phyloP scores from a whole-genome alignment of 2,888 invertebrate genomes.

The Suillia variegata region DNA sequence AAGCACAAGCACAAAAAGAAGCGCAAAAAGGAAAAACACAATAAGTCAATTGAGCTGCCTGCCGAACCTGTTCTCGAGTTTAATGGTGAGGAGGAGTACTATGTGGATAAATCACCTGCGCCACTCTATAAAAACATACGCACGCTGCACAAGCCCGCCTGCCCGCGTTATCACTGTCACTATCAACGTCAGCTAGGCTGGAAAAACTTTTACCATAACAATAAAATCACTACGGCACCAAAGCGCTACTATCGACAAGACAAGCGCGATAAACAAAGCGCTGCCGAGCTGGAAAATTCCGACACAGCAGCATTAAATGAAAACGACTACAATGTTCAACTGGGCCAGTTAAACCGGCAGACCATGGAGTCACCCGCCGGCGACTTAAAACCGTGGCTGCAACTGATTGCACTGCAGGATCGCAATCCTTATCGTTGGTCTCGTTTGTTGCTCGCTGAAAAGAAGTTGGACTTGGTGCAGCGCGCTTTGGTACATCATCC shows the following conservation, averaged over 20 bases:
- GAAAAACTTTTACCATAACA: neutral
- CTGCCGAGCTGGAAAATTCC: conserved; percentile 31
- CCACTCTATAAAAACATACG: conserved; percentile 66
- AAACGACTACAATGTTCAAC: conserved; percentile 62
- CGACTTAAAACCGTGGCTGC: conserved; percentile 65
- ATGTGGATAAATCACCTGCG: conserved; percentile 66
- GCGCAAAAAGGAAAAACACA: neutral
- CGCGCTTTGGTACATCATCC: conserved; percentile 67
- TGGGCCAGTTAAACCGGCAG: conserved; percentile 64
- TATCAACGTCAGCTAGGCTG: conserved; percentile 15
- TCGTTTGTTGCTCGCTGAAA: conserved; percentile 60
- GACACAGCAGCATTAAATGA: conserved; percentile 47
- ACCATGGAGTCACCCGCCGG: conserved; percentile 62
- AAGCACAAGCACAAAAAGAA: neutral
- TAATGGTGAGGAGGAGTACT: conserved; percentile 63
- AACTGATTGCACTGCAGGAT: conserved; percentile 68
- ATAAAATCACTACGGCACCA: conserved; percentile 1
- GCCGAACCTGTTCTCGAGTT: conserved; percentile 39
- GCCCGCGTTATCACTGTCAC: conserved; percentile 64
- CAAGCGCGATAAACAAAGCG: too few relatives aligned
- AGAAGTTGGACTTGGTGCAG: conserved; percentile 68
- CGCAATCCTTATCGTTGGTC: conserved; percentile 47
- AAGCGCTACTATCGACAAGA: conserved; percentile 35
- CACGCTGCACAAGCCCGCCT: conserved; percentile 69
- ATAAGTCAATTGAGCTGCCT: neutral